Percentiles rank a stretch among this genome's conserved stretches.
These are phyloP conservation scores for Gila robusta DNA, from an alignment of 2,797 vertebrate genomes.

Conservation along the genomic window DNA sequence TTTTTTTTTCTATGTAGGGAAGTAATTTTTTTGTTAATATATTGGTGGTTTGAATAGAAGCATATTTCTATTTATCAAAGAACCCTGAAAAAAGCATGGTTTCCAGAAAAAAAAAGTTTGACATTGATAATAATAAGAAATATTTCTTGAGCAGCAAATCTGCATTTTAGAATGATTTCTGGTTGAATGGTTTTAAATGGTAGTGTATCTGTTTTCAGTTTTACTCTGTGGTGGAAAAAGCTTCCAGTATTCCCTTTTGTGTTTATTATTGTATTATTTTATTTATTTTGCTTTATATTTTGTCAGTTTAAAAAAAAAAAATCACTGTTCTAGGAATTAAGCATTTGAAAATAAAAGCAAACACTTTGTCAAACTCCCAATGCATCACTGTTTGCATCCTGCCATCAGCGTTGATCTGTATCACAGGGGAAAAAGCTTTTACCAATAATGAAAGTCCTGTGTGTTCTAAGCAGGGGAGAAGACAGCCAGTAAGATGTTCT, in stretches of 20 bases:
- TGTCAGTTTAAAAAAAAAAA: background rate
- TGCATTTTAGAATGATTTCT: background rate
- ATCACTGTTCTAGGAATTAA: conserved; percentile 6
- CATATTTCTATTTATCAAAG: background rate
- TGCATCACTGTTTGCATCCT: background rate
- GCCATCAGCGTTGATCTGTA: conserved; percentile 41
- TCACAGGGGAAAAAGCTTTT: conserved; percentile 46
- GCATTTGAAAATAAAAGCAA: background rate
- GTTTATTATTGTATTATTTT: background rate
- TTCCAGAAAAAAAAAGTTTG: no score
- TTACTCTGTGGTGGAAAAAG: no score
- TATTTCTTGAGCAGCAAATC: background rate
- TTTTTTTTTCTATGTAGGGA: background rate
- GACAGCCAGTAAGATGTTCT: conserved; percentile 12
- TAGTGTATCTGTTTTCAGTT: background rate
- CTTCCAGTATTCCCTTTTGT: background rate
- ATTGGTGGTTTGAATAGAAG: background rate
- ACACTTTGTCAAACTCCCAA: background rate
- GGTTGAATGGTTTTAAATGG: background rate
- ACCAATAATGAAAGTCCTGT: conserved; percentile 19
- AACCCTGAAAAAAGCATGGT: no score
- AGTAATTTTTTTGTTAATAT: background rate
- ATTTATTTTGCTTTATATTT: conserved; percentile 2
- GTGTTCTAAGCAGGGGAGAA: background rate
- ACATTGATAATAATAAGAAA: background rate